These are phyloP conservation scores for Sitta europaea DNA, from an alignment of 2,113 vertebrate species.

Conservation along the genomic window DNA sequence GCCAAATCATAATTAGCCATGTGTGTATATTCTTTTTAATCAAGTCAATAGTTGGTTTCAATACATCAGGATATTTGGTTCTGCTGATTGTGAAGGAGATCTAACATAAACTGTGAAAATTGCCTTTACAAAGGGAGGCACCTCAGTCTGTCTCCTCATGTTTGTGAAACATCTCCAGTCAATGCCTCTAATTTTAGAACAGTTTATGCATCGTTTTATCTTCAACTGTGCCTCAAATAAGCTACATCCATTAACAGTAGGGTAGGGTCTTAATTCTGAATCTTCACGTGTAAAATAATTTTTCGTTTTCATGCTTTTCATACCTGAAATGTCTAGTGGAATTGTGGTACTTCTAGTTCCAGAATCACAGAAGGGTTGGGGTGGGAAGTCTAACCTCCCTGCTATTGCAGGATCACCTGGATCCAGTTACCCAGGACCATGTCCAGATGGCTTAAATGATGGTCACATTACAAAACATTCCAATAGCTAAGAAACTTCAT, in stretches of 20 bases:
- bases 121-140: background rate
- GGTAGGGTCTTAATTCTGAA: background rate
- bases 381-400: background rate
- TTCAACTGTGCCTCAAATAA: background rate
- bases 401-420: background rate
- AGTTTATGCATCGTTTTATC: background rate
- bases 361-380: background rate
- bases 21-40: background rate
- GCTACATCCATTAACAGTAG: background rate
- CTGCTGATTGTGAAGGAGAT: background rate
- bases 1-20: background rate
- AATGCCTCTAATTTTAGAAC: background rate
- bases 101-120: background rate
- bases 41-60: background rate
- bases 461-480: background rate
- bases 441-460: background rate
- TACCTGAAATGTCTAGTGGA: background rate
- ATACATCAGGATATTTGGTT: background rate
- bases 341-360: background rate
- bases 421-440: background rate
- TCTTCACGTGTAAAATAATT: background rate
- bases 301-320: background rate
- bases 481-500: background rate
- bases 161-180: background rate
- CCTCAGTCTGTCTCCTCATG: background rate